Conservation (phyloP, 2,888 invertebrate species). For the Lasioglossum lativentre region DNA sequence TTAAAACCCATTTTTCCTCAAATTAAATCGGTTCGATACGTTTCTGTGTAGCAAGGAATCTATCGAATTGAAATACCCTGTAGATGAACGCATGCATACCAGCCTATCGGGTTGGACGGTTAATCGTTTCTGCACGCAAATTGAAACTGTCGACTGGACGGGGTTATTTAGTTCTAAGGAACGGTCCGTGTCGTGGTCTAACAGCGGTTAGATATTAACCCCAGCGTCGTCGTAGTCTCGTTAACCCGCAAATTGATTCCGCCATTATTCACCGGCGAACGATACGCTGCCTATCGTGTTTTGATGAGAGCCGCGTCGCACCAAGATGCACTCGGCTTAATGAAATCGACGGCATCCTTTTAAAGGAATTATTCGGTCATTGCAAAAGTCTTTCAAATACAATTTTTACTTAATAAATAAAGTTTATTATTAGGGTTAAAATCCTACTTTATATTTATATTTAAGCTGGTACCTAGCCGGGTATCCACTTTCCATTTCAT, state of each 20-base stretch:
- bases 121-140: conserved; percentile 63
- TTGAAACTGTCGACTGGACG: conserved; percentile 63
- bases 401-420: too few species aligned
- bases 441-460: too few species aligned
- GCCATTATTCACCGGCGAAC: conserved; percentile 53
- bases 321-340: conserved; percentile 1
- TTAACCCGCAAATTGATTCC: conserved; percentile 62
- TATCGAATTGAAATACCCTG: conserved; percentile 4
- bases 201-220: conserved; percentile 56
- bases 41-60: background rate
- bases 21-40: too few species aligned
- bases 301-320: conserved; percentile 38
- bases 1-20: background rate
- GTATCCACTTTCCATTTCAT: too few species aligned
- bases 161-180: conserved; percentile 62
- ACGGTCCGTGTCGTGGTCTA: conserved; percentile 36
- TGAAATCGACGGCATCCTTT: conserved; percentile 21
- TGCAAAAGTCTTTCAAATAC: too few species aligned
- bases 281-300: conserved; percentile 37
- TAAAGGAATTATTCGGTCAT: background rate
- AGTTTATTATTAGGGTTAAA: too few species aligned
- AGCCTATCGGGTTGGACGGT: conserved; percentile 32
- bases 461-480: too few species aligned
- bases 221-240: conserved; percentile 52
- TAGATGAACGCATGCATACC: conserved; percentile 14